A percentile compares a stretch with the other conserved stretches of the same genome.
Evolutionary conservation across 2,797 vertebrate species (phyloP).

Genomic region (Paguma larvata): DNA sequence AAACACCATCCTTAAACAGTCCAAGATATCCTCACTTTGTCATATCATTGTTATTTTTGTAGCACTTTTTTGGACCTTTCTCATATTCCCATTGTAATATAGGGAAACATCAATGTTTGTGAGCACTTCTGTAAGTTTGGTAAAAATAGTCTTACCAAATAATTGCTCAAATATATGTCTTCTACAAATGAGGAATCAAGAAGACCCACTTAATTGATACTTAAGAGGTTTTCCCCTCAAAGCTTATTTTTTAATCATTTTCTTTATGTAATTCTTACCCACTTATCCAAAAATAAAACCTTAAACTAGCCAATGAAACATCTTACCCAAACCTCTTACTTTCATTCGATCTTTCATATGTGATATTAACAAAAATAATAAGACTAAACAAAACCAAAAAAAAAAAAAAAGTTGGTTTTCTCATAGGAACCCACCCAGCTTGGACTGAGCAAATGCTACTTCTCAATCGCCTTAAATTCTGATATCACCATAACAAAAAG

Average conservation of each 20-base stretch:
- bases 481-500: background rate
- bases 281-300: conserved; percentile 34
- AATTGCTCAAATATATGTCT: background rate
- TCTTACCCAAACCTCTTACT: background rate
- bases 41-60: background rate
- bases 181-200: background rate
- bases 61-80: background rate
- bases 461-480: conserved; percentile 37
- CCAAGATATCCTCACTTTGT: background rate
- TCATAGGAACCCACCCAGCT: background rate
- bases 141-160: conserved; percentile 41
- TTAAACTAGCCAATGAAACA: background rate
- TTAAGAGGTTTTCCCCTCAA: background rate
- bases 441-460: background rate
- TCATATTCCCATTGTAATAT: background rate
- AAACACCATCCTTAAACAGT: background rate
- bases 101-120: background rate
- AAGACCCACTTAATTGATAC: background rate
- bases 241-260: background rate
- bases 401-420: background rate
- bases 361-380: conserved; percentile 1
- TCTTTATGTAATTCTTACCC: background rate
- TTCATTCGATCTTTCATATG: background rate
- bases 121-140: background rate
- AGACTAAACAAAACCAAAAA: background rate